Evolutionary conservation across 2,888 invertebrate species (phyloP).

Genomic region (Agelastica alni): DNA sequence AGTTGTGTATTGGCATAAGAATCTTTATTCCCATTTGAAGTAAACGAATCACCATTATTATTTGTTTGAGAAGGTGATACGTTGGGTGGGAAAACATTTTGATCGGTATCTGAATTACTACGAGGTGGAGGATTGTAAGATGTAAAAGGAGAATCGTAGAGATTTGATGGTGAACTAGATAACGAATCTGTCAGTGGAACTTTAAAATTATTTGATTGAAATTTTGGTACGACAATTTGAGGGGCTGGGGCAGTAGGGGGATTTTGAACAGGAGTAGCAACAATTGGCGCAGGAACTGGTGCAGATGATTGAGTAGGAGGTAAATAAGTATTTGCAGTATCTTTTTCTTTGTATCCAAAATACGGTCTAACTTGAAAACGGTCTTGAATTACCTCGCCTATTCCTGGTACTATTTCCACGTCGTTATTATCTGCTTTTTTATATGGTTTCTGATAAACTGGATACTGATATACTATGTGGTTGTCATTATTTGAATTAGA

Average conservation of each 20-base stretch:
- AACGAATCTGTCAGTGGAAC: constrained; percentile 12
- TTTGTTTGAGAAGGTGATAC: constrained; percentile 21
- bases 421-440: constrained; percentile 26
- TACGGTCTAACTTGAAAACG: constrained; percentile 54
- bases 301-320: constrained; percentile 13
- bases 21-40: constrained; percentile 5
- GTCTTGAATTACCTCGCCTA: constrained; percentile 53
- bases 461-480: constrained; percentile 39
- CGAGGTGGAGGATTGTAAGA: constrained; percentile 50
- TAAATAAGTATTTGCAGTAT: constrained; percentile 6
- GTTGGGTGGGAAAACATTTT: constrained; percentile 33
- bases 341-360: constrained; percentile 46
- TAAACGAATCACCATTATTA: constrained; percentile 14
- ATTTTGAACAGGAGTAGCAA: constrained; percentile 11
- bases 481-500: constrained; percentile 27
- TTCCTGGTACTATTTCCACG: constrained; percentile 44
- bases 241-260: constrained; percentile 14
- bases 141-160: constrained; percentile 47
- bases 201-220: neutral
- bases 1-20: constrained; percentile 14
- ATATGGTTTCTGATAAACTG: constrained; percentile 35
- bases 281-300: neutral
- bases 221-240: constrained; percentile 6
- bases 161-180: constrained; percentile 34
- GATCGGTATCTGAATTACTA: constrained; percentile 28